phyloP scores from a whole-genome alignment of 2,888 invertebrate genomes.

The Herminia tarsipennalis region DNA sequence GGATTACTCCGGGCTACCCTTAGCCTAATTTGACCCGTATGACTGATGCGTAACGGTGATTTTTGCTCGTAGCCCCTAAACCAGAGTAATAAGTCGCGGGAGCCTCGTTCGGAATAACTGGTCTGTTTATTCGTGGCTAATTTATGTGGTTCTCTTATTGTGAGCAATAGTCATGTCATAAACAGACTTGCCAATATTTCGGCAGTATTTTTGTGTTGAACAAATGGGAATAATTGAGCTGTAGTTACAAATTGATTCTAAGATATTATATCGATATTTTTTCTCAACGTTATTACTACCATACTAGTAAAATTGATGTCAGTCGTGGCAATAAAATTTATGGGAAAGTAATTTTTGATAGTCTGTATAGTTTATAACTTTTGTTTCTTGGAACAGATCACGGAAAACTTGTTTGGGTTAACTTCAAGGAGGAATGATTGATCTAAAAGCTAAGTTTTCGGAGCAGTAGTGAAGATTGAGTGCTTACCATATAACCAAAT shows the following conservation, averaged over 20 bases:
- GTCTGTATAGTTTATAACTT: not conserved
- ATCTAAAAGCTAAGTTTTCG: constrained; percentile 26
- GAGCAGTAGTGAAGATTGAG: constrained; percentile 28
- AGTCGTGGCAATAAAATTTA: constrained; percentile 3
- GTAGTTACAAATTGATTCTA: constrained; percentile 29
- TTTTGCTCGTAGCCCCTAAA: constrained; percentile 18
- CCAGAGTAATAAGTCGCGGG: constrained; percentile 48
- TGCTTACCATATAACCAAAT: constrained; percentile 11
- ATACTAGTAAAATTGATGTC: not conserved
- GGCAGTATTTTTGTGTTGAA: constrained; percentile 22
- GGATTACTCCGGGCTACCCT: constrained; percentile 52
- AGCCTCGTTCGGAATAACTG: constrained; percentile 48
- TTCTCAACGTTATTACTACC: constrained; percentile 1
- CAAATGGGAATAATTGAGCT: constrained; percentile 26
- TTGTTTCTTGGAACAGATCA: constrained; percentile 5
- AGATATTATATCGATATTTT: constrained; percentile 16
- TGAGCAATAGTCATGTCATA: constrained; percentile 47
- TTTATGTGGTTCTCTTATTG: constrained; percentile 57
- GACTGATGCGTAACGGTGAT: constrained; percentile 24
- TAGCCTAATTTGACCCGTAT: constrained; percentile 39
- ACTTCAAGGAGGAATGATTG: constrained; percentile 33
- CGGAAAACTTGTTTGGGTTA: constrained; percentile 17
- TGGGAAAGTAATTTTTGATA: not conserved
- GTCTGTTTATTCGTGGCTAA: constrained; percentile 59
- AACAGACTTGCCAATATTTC: constrained; percentile 32